Evolutionary conservation across 1,140 invertebrate species (phyloP).

Genomic region (Marisa cornuarietis): DNA sequence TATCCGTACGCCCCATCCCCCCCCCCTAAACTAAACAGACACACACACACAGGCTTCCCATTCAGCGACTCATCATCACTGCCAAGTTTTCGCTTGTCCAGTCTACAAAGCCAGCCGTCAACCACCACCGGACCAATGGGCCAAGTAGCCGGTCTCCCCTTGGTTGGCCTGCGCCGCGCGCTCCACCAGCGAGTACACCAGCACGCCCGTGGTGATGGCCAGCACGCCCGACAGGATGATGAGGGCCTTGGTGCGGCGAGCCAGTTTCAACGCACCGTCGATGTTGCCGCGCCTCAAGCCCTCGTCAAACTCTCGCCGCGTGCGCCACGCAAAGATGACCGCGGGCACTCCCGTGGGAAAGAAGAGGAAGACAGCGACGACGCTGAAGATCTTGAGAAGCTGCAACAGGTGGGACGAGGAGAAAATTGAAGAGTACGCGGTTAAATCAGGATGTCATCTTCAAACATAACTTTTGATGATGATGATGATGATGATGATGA

Average conservation of each 20-base stretch:
- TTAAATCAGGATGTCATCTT: too few species aligned
- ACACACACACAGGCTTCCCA: neutral
- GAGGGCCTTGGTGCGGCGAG: conserved; percentile 38
- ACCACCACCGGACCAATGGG: neutral
- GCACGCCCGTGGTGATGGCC: conserved; percentile 30
- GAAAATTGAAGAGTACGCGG: too few species aligned
- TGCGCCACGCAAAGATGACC: conserved; percentile 41
- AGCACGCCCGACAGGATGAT: conserved; percentile 45
- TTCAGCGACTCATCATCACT: neutral
- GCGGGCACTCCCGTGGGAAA: conserved; percentile 52
- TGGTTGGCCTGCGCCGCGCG: conserved; percentile 22
- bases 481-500: too few species aligned
- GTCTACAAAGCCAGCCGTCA: neutral
- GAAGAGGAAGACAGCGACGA: conserved; percentile 29
- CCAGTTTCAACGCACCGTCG: conserved; percentile 44
- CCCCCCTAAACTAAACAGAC: too few species aligned
- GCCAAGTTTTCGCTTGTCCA: too few species aligned
- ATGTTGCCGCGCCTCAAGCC: conserved; percentile 47
- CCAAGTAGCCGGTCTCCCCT: neutral
- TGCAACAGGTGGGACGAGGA: neutral
- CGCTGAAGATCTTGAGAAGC: conserved; percentile 2
- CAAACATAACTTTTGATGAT: too few species aligned
- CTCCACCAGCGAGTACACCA: conserved; percentile 39
- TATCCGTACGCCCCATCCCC: neutral
- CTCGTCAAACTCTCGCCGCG: conserved; percentile 44